Percentiles rank a stretch among this genome's conserved stretches.
Conservation (phyloP, 2,113 vertebrate genomes). For the Odontesthes bonariensis region DNA sequence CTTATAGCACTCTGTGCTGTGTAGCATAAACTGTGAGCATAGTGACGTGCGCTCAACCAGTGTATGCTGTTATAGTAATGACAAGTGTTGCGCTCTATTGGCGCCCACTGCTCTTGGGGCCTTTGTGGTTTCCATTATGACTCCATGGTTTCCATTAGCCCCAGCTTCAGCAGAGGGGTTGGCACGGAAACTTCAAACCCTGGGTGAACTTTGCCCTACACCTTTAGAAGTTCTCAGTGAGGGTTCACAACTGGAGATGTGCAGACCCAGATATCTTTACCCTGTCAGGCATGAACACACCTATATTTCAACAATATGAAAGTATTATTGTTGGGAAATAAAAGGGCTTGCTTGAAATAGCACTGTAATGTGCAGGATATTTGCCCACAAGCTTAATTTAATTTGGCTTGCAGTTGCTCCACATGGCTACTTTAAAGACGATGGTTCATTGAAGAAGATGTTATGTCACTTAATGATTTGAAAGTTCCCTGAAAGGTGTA, state of each 20-base stretch:
- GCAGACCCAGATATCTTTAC: conserved; percentile 29
- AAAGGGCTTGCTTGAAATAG: not conserved
- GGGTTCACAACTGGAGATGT: conserved; percentile 20
- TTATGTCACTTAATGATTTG: not conserved
- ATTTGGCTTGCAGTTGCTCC: not conserved
- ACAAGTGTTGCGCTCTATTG: conserved; percentile 65
- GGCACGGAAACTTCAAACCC: conserved; percentile 70
- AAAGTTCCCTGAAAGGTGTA: not conserved
- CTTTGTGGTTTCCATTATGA: conserved; percentile 79
- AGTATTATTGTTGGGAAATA: not conserved
- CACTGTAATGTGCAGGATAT: not conserved
- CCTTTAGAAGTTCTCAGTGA: conserved; percentile 40
- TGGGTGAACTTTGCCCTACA: conserved; percentile 73
- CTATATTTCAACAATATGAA: not conserved
- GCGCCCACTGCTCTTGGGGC: conserved; percentile 60
- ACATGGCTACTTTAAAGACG: not conserved
- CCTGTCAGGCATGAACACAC: conserved; percentile 10
- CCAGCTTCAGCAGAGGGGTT: conserved; percentile 48
- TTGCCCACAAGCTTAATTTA: not conserved
- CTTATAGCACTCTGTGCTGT: conserved; percentile 55
- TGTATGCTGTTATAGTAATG: conserved; percentile 71
- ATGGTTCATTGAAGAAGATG: too few species aligned
- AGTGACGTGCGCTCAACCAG: conserved; percentile 66
- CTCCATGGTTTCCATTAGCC: conserved; percentile 77
- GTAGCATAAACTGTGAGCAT: conserved; percentile 51